These are phyloP conservation scores for Papilio helenus DNA, from an alignment of 1,140 invertebrate genomes.

Conservation along the genomic window DNA sequence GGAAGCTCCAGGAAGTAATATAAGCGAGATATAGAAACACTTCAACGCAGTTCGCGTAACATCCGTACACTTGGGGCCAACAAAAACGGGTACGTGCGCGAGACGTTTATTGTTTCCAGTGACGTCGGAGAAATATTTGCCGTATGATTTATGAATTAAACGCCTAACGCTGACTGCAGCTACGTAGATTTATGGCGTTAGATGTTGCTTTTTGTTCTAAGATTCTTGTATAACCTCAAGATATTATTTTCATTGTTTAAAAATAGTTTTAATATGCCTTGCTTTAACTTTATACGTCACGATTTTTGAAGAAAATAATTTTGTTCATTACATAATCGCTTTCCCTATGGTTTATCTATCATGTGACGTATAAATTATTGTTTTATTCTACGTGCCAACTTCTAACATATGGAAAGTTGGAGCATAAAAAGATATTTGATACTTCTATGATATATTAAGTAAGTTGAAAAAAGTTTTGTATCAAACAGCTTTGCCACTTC, in stretches of 20 bases:
- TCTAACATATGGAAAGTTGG: constrained; percentile 1
- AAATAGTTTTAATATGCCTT: too few species aligned
- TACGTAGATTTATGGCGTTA: constrained; percentile 30
- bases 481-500: constrained; percentile 17
- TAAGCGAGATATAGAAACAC: neutral
- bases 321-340: neutral
- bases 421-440: neutral
- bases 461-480: constrained; percentile 18
- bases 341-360: too few species aligned
- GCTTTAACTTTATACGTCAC: too few species aligned
- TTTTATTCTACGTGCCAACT: neutral
- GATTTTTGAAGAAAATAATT: too few species aligned
- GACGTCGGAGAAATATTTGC: constrained; percentile 33
- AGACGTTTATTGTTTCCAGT: constrained; percentile 38
- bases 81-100: constrained; percentile 40
- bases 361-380: neutral
- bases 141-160: constrained; percentile 34
- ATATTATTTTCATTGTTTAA: too few species aligned
- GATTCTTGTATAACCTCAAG: neutral
- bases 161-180: constrained; percentile 15
- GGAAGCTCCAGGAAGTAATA: neutral
- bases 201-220: neutral
- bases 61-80: constrained; percentile 48
- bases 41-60: constrained; percentile 18
- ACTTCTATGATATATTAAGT: constrained; percentile 25